These are phyloP conservation scores for Exephanes ischioxanthus DNA, from an alignment of 2,888 invertebrate genomes.

Conservation along the genomic window DNA sequence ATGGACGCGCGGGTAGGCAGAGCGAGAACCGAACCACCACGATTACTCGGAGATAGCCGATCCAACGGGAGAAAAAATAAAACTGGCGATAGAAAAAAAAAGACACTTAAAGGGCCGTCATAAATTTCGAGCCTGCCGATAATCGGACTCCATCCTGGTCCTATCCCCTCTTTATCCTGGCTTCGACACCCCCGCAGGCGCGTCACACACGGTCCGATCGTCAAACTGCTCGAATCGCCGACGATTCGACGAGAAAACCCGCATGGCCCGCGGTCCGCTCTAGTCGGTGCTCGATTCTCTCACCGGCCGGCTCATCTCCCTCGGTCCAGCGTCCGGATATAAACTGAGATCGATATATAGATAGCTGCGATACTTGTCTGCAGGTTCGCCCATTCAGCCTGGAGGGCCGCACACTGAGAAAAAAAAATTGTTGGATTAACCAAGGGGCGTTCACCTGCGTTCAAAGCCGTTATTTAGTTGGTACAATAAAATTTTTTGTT, in stretches of 20 bases:
- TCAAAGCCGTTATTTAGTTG: too few species aligned
- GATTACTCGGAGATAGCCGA: slow-evolving; percentile 38
- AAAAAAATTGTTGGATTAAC: too few species aligned
- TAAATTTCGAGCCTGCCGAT: slow-evolving; percentile 64
- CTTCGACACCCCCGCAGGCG: background rate
- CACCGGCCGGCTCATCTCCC: background rate
- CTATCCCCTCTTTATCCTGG: slow-evolving; percentile 22
- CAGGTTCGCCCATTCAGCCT: slow-evolving; percentile 4
- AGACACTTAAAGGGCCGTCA: slow-evolving; percentile 49
- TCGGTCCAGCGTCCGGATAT: slow-evolving; percentile 9
- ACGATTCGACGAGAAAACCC: slow-evolving; percentile 19
- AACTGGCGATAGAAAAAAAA: slow-evolving; percentile 34
- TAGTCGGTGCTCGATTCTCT: slow-evolving; percentile 6
- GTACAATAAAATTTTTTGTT: too few species aligned
- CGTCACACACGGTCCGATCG: slow-evolving; percentile 17
- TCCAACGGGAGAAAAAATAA: slow-evolving; percentile 34
- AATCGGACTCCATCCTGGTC: slow-evolving; percentile 54
- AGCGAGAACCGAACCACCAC: background rate
- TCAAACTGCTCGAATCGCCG: slow-evolving; percentile 30
- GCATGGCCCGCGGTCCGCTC: background rate
- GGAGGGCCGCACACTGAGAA: too few species aligned
- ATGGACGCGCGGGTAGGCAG: slow-evolving; percentile 21
- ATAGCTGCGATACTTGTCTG: slow-evolving; percentile 33
- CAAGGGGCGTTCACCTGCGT: too few species aligned
- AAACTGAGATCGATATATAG: slow-evolving; percentile 36